Evolutionary conservation across 92 coral and sea anemone species (phyloP).

Genomic region (Zoanthus solanderi): DNA sequence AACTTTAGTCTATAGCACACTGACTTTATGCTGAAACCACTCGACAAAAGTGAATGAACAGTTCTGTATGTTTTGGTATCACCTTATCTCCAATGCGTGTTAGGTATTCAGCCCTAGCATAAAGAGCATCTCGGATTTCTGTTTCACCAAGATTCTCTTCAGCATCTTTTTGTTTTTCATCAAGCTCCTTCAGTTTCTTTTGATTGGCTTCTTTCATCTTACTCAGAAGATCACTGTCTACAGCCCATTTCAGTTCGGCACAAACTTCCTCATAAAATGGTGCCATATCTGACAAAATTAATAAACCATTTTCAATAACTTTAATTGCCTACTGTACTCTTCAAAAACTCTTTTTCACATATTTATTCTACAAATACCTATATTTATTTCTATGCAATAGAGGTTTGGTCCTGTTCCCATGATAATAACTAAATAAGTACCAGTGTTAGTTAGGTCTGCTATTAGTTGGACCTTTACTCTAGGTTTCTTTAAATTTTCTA

Average conservation of each 20-base stretch:
- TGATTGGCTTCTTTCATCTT: conserved; percentile 91
- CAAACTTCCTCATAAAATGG: conserved; percentile 95
- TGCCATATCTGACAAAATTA: conserved; percentile 84
- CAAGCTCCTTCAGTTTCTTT: conserved; percentile 81
- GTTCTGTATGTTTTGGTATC: neutral
- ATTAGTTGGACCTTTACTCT: no score
- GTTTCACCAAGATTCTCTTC: conserved; percentile 97
- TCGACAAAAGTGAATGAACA: no score
- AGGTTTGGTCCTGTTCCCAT: no score
- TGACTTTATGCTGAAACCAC: no score
- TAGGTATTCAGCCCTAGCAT: conserved; percentile 88
- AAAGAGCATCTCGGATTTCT: conserved; percentile 92
- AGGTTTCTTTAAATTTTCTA: no score
- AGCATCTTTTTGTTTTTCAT: conserved; percentile 87
- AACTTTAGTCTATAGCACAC: no score
- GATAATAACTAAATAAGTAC: no score
- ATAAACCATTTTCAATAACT: neutral
- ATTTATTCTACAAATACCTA: no score
- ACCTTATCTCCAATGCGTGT: conserved; percentile 96
- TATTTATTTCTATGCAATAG: no score
- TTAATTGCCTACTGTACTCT: neutral
- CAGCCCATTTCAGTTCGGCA: conserved; percentile 87
- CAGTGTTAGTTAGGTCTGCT: no score
- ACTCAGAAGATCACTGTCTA: conserved; percentile 82
- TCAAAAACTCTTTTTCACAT: neutral